phyloP scores from a whole-genome alignment of 2,113 vertebrate species.

The Onychostoma macrolepis region DNA sequence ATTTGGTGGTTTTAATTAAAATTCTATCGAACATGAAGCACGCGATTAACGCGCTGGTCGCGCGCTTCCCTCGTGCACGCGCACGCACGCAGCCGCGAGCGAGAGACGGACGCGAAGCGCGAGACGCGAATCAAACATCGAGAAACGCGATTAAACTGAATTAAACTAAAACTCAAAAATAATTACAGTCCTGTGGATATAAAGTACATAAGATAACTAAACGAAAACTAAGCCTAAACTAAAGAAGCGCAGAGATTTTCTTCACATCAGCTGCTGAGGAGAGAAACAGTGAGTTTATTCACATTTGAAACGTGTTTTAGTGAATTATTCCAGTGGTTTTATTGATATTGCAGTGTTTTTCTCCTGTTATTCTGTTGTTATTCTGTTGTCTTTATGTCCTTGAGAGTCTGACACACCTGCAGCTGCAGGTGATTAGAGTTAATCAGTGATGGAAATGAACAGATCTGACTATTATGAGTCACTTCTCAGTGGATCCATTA shows the following conservation, averaged over 20 bases:
- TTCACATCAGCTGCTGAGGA: background rate
- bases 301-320: background rate
- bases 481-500: background rate
- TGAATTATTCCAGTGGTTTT: background rate
- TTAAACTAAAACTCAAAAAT: background rate
- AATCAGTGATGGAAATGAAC: constrained; percentile 14
- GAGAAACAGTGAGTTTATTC: constrained; percentile 3
- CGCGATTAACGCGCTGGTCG: background rate
- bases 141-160: background rate
- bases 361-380: background rate
- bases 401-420: constrained; percentile 26
- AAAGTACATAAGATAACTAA: background rate
- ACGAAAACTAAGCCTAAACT: background rate
- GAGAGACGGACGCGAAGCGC: background rate
- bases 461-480: too few relatives aligned
- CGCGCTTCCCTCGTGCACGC: background rate
- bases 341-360: background rate
- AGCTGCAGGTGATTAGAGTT: constrained; percentile 17
- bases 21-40: background rate
- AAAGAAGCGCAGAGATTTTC: background rate
- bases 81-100: background rate
- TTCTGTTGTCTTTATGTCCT: background rate
- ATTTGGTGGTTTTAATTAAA: background rate
- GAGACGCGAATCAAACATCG: background rate
- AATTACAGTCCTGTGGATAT: background rate